Evolutionary conservation across 2,888 invertebrate genomes (phyloP), one percentile per base, ranked within the genome.

Genomic region (Pteria penguin): DNA sequence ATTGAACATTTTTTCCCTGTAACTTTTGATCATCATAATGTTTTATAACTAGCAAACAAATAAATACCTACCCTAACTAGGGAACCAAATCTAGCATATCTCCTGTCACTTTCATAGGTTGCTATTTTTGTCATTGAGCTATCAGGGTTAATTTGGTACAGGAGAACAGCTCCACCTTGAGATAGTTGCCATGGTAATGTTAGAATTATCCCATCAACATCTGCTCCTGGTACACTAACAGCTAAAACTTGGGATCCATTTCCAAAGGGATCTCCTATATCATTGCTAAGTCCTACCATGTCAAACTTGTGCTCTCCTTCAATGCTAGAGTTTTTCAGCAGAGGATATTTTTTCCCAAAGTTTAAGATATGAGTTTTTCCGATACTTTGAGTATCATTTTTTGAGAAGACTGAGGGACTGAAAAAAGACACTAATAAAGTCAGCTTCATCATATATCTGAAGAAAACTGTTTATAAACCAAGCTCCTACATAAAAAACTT

Each of bases 51-150:
- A n/a, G n/a, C n/a, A n/a, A n/a, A n/a, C n/a, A n/a, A n/a, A n/a
- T n/a, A n/a, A n/a, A n/a, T 14, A 45, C 45, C 52, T 80, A 87
- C 88, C 84, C 79, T 82, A n/a, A 88, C 77, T 63, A 80, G 78
- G n/a, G 69, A 70, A 4, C 88, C 88, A 78, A 87, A 88, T 55
- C 86, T 75, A 45, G 79, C 83, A 78, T 71, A 84, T n/a, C 77
- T 61, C 61, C 87, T 83, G 63, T 88, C 86, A 1, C 87, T 86
- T 22, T 76, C 72, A 45, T 85, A 83, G 32, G 67, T 61, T 31
- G 81, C 76, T 26, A 83, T 58, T 65, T 69, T 58, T 22, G 68
- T 32, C 58, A 78, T 73, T 11, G 63, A 45, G 5, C 36, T 52
- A 8, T 58, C 58, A 45, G 45, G 45, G 14, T 81, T 76, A n/a